phyloP scores from a whole-genome alignment of 1,140 invertebrate species.

The Berghia stephanieae region DNA sequence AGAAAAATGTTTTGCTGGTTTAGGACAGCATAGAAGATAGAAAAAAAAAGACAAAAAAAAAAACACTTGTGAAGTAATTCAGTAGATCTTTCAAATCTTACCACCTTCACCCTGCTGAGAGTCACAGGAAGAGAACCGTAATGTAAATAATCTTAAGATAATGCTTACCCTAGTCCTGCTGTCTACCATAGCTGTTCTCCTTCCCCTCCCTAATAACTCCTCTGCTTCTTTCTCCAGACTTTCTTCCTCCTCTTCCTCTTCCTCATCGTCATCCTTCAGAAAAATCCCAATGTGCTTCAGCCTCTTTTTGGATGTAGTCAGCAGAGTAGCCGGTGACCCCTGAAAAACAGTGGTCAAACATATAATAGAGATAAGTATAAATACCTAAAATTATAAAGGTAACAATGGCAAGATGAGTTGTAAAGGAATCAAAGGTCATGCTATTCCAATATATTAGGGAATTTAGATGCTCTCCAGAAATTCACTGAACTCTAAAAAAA shows the following conservation, averaged over 20 bases:
- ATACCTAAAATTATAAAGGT: background rate
- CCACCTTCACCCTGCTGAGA: too few relatives aligned
- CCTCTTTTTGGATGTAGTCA: slow-evolving; percentile 91
- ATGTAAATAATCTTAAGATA: too few relatives aligned
- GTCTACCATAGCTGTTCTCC: slow-evolving; percentile 92
- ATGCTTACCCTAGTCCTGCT: slow-evolving; percentile 87
- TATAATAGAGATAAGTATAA: background rate
- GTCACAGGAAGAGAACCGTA: too few relatives aligned
- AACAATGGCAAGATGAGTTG: background rate
- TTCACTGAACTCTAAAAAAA: too few relatives aligned
- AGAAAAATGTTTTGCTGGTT: too few relatives aligned
- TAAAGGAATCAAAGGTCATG: too few relatives aligned
- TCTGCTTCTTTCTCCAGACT: slow-evolving; percentile 80
- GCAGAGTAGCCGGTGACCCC: slow-evolving; percentile 81
- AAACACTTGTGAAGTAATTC: too few relatives aligned
- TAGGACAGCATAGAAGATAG: too few relatives aligned
- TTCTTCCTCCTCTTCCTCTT: slow-evolving; percentile 75
- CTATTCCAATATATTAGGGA: too few relatives aligned
- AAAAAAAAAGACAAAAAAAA: too few relatives aligned
- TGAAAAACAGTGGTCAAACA: slow-evolving; percentile 57
- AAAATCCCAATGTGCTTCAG: slow-evolving; percentile 97
- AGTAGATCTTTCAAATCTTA: too few relatives aligned
- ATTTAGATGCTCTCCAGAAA: too few relatives aligned
- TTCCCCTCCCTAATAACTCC: slow-evolving; percentile 81
- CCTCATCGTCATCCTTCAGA: slow-evolving; percentile 77